Evolutionary conservation across 1,140 invertebrate genomes (phyloP), one percentile per base, ranked within the genome.

Genomic region (Drosophila nannoptera): DNA sequence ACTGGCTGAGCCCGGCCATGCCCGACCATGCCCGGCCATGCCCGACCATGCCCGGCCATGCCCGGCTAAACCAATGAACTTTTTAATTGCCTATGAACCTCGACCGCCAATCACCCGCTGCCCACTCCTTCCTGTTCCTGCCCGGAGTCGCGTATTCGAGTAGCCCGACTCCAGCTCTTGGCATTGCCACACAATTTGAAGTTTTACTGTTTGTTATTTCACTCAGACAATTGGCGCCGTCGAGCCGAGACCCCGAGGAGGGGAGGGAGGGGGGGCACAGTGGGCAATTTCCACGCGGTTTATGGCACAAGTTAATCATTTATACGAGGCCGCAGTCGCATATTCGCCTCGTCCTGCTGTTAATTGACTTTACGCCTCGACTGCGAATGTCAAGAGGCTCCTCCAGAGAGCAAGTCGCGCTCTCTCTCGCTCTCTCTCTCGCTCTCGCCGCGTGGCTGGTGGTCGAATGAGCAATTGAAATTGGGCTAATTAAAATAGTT

Each of bases 11-110:
- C n/a, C n/a, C n/a, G n/a, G n/a, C n/a, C n/a, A n/a, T n/a, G n/a
- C n/a, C n/a, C n/a, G n/a, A n/a, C n/a, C n/a, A n/a, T 8, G n/a
- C n/a, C n/a, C n/a, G n/a, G n/a, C n/a, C n/a, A n/a, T n/a, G n/a
- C n/a, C n/a, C n/a, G n/a, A n/a, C n/a, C n/a, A n/a, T 8, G 40
- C n/a, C 32, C 11, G 42, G 42, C 58, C 46, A 48, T 14, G 22
- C 22, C 56, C 31, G 12, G 67, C 69, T 74, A 86, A 86, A 81
- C 81, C 76, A 84, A 87, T 82, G 82, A 84, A 86, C 81, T 86
- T 86, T 86, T 86, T 86, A 87, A 86, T 86, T 86, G 81, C 82
- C 82, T 82, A 86, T 87, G 77, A 86, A 86, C 84, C 64, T 72
- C 60, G 58, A 48, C 36, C 33, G 33, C 48, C 49, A 50, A 40